These are phyloP conservation scores for Amphiprion clarkii DNA, from an alignment of 2,797 vertebrate species.

Conservation along the genomic window DNA sequence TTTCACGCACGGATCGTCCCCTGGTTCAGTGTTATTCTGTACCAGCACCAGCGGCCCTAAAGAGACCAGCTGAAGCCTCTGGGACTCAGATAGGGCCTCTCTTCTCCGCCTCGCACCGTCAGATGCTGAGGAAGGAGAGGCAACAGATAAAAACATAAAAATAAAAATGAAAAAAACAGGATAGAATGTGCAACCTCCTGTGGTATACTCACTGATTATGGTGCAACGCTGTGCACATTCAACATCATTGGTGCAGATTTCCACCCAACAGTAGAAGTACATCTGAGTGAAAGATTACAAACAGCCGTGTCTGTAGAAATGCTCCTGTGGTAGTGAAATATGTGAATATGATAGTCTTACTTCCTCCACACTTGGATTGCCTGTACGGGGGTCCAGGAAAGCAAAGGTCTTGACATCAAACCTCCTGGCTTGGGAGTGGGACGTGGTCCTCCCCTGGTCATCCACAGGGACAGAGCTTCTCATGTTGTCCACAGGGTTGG, in stretches of 20 bases:
- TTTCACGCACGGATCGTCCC: constrained; percentile 20
- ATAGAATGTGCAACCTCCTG: too few species aligned
- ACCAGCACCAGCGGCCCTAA: constrained; percentile 69
- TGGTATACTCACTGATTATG: constrained; percentile 71
- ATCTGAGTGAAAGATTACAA: constrained; percentile 57
- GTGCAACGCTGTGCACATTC: constrained; percentile 75
- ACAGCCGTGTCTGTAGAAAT: not conserved
- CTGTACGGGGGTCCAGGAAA: constrained; percentile 76
- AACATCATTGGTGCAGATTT: constrained; percentile 68
- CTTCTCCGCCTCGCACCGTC: constrained; percentile 62
- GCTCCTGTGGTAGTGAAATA: not conserved
- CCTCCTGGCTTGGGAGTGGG: constrained; percentile 75
- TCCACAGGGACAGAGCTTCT: constrained; percentile 75
- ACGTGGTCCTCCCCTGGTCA: constrained; percentile 40
- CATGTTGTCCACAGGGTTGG: constrained; percentile 76
- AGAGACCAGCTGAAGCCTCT: constrained; percentile 64
- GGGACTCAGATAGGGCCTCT: constrained; percentile 11
- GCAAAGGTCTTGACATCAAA: constrained; percentile 83
- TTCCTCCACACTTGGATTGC: constrained; percentile 72
- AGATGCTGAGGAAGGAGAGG: constrained; percentile 60
- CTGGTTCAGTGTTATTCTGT: constrained; percentile 43
- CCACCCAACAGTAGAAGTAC: constrained; percentile 84
- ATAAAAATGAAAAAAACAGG: not conserved
- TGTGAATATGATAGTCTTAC: constrained; percentile 41
- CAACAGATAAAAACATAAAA: not conserved